phyloP scores from a whole-genome alignment of 2,888 invertebrate genomes.

The Heteromyza rotundicornis region DNA sequence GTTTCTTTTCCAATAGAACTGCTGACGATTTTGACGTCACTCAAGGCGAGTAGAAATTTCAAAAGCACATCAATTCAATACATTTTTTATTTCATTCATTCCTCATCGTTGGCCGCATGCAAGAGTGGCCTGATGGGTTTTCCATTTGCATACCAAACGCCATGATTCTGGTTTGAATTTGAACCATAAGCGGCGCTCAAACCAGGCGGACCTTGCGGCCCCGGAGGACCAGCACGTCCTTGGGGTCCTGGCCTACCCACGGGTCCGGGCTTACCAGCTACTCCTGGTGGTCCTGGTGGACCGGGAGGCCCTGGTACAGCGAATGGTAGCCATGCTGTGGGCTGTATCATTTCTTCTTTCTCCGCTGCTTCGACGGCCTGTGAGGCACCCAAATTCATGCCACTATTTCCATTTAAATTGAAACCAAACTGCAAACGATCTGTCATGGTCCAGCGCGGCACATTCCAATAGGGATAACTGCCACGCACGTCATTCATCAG shows the following conservation, averaged over 20 bases:
- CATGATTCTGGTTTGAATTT: conserved; percentile 19
- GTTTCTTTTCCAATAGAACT: too few species aligned
- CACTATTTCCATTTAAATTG: conserved; percentile 48
- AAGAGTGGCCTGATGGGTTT: conserved; percentile 24
- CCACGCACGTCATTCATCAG: conserved; percentile 26
- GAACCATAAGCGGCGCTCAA: not conserved
- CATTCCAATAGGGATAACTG: conserved; percentile 34
- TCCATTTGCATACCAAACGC: conserved; percentile 37
- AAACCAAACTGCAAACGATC: conserved; percentile 46
- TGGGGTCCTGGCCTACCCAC: conserved; percentile 22
- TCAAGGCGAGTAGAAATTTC: too few species aligned
- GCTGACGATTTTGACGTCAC: not conserved
- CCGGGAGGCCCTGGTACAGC: conserved; percentile 44
- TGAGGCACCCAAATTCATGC: conserved; percentile 32
- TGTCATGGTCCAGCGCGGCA: conserved; percentile 27
- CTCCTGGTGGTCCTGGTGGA: conserved; percentile 41
- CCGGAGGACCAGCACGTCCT: conserved; percentile 32
- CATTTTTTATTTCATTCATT: conserved; percentile 1
- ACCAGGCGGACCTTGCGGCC: conserved; percentile 34
- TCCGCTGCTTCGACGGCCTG: conserved; percentile 18
- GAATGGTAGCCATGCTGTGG: conserved; percentile 29
- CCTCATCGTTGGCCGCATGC: conserved; percentile 18
- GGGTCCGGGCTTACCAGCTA: conserved; percentile 21
- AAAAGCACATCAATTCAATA: too few species aligned
- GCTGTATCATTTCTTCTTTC: conserved; percentile 35